Base-by-base conservation (phyloP, 2,113 vertebrate species). In the Aptenodytes patagonicus region DNA sequence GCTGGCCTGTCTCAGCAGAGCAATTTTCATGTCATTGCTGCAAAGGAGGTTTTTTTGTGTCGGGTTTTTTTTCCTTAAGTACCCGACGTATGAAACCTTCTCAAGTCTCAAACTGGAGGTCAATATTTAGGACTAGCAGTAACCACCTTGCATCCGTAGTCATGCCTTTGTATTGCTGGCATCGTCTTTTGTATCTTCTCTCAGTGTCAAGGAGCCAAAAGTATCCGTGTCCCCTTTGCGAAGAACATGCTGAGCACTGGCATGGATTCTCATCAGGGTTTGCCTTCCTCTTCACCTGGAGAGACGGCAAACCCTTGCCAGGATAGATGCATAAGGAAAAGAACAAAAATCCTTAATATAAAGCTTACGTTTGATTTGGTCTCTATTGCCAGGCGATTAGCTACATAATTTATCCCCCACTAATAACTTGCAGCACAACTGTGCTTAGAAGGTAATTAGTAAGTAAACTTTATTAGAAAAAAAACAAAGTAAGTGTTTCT, bases 301-400 rank as follows among this genome's bases (percentile, higher is more conserved):
- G n/a, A 54, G 60, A 28, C 21, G 19, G 25, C 32, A 77, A 9
- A 68, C 13, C 36, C 29, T 70, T 62, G 58, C 64, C 51, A 42
- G 65, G 22, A 78, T 31, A 58, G 34, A 10, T 2, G 0, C 42
- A 0, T 13, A 49, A 16, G 17, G 51, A 90, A 90, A 92, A 88
- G 66, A 92, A 21, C 17, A 70, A 44, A 87, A 83, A 34, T 81
- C 68, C 26, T 71, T 78, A 25, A 34, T 60, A 17, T 36, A 34
- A 78, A 91, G 69, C 34, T 83, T 62, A 42, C 55, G 46, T 81
- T 93, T 61, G 62, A 17, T 92, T 92, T 91, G 34, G n/a, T 94
- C 52, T 87, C 38, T 62, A 11, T 87, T 95, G 77, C 87, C 89
- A 84, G 83, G 65, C 84, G 91, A 82, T 94, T 87, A 95, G 47